Conservation (phyloP, 2,113 vertebrate genomes). For the Myotis brandtii region DNA sequence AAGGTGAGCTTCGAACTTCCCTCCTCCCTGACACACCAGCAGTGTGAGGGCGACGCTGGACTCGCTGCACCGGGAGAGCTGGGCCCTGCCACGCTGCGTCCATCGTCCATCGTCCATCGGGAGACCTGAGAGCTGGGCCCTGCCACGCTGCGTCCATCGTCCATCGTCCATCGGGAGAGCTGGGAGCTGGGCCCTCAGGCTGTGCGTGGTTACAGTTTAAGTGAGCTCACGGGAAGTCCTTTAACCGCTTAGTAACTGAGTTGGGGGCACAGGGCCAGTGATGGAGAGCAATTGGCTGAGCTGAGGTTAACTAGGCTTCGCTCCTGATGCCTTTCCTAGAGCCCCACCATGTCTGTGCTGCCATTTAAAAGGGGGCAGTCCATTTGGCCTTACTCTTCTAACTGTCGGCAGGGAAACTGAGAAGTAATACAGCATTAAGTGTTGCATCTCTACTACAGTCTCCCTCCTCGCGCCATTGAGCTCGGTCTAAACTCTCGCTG, state of each 20-base stretch:
- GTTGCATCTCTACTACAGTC: neutral
- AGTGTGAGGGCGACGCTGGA: slow-evolving; percentile 64
- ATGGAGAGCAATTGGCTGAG: slow-evolving; percentile 67
- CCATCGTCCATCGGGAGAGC: neutral
- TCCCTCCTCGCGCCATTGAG: neutral
- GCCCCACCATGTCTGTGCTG: slow-evolving; percentile 13
- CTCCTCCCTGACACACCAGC: slow-evolving; percentile 71
- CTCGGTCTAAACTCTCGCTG: neutral
- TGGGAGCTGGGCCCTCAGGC: too few relatives aligned
- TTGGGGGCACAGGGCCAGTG: slow-evolving; percentile 54
- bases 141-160: too few relatives aligned
- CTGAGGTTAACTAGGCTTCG: slow-evolving; percentile 73
- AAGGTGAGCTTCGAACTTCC: slow-evolving; percentile 57
- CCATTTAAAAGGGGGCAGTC: slow-evolving; percentile 75
- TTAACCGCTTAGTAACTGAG: slow-evolving; percentile 77
- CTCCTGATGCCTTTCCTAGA: slow-evolving; percentile 77
- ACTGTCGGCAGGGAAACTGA: neutral
- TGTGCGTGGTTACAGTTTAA: slow-evolving; percentile 64
- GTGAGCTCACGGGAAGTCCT: slow-evolving; percentile 60
- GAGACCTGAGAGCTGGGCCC: too few relatives aligned
- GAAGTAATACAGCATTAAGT: slow-evolving; percentile 72
- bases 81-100: too few relatives aligned
- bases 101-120: too few relatives aligned
- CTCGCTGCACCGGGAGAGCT: neutral
- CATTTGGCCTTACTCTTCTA: slow-evolving; percentile 66